Evolutionary conservation across 2,113 vertebrate species (phyloP).

Genomic region (Platichthys flesus): DNA sequence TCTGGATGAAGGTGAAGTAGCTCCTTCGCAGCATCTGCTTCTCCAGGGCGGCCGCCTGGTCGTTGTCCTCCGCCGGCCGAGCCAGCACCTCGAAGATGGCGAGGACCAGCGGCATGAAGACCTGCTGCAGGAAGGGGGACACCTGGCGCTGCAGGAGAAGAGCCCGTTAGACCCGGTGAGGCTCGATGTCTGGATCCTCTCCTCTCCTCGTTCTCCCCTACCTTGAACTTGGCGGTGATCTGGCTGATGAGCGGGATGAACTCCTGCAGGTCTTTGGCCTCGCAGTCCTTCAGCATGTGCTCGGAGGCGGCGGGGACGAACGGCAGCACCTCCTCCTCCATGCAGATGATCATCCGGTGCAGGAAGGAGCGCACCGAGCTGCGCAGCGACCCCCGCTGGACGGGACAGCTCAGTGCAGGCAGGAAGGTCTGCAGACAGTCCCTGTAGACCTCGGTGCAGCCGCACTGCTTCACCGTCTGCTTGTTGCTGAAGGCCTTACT

Average conservation of each 20-base stretch:
- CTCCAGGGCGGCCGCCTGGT: slow-evolving; percentile 96
- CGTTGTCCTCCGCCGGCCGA: slow-evolving; percentile 95
- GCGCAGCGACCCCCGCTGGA: slow-evolving; percentile 91
- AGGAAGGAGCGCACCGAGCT: slow-evolving; percentile 96
- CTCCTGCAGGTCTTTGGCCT: slow-evolving; percentile 98
- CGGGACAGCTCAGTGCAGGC: slow-evolving; percentile 93
- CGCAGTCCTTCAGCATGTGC: slow-evolving; percentile 98
- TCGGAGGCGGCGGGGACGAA: slow-evolving; percentile 95
- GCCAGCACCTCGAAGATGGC: slow-evolving; percentile 95
- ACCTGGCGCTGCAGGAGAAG: slow-evolving; percentile 86
- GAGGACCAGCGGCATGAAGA: slow-evolving; percentile 96
- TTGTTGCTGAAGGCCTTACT: slow-evolving; percentile 99
- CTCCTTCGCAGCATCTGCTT: slow-evolving; percentile 96
- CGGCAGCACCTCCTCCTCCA: slow-evolving; percentile 97
- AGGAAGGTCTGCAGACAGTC: slow-evolving; percentile 95
- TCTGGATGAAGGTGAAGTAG: slow-evolving; percentile 97
- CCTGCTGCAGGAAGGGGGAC: slow-evolving; percentile 96
- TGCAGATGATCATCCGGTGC: slow-evolving; percentile 98
- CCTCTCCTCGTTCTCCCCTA: slow-evolving; percentile 15
- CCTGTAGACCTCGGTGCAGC: slow-evolving; percentile 95
- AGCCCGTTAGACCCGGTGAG: not conserved
- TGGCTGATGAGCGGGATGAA: slow-evolving; percentile 99
- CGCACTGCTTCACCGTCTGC: slow-evolving; percentile 97
- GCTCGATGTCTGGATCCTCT: too few relatives aligned
- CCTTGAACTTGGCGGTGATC: slow-evolving; percentile 98